Base-by-base conservation (phyloP, 2,888 invertebrate species). In the Polylopha cassiicola region DNA sequence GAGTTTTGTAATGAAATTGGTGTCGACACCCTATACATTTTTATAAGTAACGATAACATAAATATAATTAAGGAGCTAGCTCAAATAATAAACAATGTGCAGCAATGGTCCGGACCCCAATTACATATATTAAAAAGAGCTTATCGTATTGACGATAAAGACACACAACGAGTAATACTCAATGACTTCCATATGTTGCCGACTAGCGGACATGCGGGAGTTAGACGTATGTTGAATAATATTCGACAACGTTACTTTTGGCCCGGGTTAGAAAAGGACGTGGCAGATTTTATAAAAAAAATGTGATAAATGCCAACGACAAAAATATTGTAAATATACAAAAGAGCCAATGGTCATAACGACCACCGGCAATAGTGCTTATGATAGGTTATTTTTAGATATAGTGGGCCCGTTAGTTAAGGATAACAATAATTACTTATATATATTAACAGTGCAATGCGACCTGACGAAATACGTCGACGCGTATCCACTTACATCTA, bases 101-200 rank as follows among this genome's bases (percentile, higher is more conserved):
- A 7, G 23, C 28, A 8, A 9, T 37, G 31, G 37, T 43, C 9
- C 33, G 38, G 47, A 11, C 61, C 59, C 41, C 43, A 2, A 32
- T 74, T 75, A 48, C 87, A 6, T 15, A 5, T 27, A n/a, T 6
- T 27, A 15, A 27, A n/a, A 13, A 9, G 13, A 8, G 8, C 9
- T n/a, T 4, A 15, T 2, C 15, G 13, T 11, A 3, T 7, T 16
- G 4, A 24, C 90, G 11, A 23, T 18, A 21, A 16, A 37, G 11
- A 37, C n/a, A 24, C 22, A n/a, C 29, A 11, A 13, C 14, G 9
- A n/a, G 23, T 39, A 4, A 29, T 39, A 28, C n/a, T 33, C n/a
- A 39, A 39, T 23, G 39, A 33, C 15, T 39, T 28, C 17, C 39
- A 39, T 7, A 20, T 39, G 13, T 21, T 39, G 13, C 39, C 39